Percentiles rank a stretch among this genome's conserved stretches.
Evolutionary conservation across 2,888 invertebrate genomes (phyloP).

Genomic region (Crematogaster levior): DNA sequence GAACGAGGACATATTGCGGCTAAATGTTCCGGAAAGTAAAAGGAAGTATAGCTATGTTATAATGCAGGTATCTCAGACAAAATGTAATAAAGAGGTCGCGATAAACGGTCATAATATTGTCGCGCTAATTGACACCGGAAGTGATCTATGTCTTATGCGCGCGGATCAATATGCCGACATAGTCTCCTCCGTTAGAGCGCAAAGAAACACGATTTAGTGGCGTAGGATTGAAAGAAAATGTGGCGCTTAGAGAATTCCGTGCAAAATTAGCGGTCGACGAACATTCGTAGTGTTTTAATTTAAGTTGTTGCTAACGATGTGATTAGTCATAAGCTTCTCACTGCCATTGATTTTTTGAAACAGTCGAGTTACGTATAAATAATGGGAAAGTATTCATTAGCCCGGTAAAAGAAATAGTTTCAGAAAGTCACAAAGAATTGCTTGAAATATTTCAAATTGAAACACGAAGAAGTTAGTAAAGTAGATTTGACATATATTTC

Average conservation of each 20-base stretch:
- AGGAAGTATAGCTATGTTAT: background rate
- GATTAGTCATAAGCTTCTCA: background rate
- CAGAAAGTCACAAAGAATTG: too few species aligned
- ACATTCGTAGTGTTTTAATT: slow-evolving; percentile 1
- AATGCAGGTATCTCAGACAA: background rate
- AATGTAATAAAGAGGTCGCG: background rate
- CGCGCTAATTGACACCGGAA: slow-evolving; percentile 11
- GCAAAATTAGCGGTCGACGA: slow-evolving; percentile 13
- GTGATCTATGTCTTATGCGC: slow-evolving; percentile 24
- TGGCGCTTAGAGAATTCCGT: slow-evolving; percentile 15
- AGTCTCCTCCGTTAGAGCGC: slow-evolving; percentile 19
- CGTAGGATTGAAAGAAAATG: background rate
- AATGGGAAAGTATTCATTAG: background rate
- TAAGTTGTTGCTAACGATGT: background rate
- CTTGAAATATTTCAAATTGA: slow-evolving; percentile 9
- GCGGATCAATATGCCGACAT: slow-evolving; percentile 24
- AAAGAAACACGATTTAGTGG: slow-evolving; percentile 17
- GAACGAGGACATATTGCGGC: slow-evolving; percentile 2
- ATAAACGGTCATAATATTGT: background rate
- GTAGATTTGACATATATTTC: background rate
- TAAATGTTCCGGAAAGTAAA: background rate
- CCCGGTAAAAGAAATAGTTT: too few species aligned
- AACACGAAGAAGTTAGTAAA: background rate
- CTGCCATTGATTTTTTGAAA: slow-evolving; percentile 28
- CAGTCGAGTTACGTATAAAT: too few species aligned